phyloP scores from a whole-genome alignment of 2,113 vertebrate genomes.

The Craseonycteris thonglongyai region DNA sequence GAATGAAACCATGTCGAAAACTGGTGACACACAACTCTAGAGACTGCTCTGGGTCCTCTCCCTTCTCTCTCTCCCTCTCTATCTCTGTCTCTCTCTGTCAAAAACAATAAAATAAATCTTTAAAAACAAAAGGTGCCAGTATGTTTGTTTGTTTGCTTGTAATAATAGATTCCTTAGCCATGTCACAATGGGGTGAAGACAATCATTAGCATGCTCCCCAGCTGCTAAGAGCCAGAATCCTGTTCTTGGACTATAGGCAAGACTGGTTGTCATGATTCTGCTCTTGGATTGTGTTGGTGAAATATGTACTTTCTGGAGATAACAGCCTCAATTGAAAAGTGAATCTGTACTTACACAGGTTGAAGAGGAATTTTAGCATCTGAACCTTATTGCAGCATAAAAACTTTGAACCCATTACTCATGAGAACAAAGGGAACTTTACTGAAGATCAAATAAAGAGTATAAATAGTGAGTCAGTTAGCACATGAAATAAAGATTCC shows the following conservation, averaged over 20 bases:
- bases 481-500: background rate
- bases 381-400: background rate
- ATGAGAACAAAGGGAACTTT: constrained; percentile 35
- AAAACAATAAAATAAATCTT: no score
- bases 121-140: no score
- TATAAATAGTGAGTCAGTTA: background rate
- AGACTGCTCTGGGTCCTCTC: no score
- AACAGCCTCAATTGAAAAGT: constrained; percentile 6
- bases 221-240: background rate
- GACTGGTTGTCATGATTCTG: background rate
- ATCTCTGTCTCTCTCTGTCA: no score
- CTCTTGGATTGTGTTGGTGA: background rate
- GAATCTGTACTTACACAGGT: background rate
- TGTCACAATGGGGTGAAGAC: background rate
- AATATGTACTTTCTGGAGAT: constrained; percentile 3
- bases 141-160: background rate
- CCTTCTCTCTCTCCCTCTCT: no score
- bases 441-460: constrained; percentile 39
- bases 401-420: constrained; percentile 17
- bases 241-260: background rate
- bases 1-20: no score
- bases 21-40: no score
- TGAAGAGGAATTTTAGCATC: constrained; percentile 37
- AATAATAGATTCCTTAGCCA: background rate
- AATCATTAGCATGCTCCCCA: background rate